A percentile compares a stretch with the other conserved stretches of the same genome.
phyloP scores from a whole-genome alignment of 2,797 vertebrate species.

The Uromys caudimaculatus region DNA sequence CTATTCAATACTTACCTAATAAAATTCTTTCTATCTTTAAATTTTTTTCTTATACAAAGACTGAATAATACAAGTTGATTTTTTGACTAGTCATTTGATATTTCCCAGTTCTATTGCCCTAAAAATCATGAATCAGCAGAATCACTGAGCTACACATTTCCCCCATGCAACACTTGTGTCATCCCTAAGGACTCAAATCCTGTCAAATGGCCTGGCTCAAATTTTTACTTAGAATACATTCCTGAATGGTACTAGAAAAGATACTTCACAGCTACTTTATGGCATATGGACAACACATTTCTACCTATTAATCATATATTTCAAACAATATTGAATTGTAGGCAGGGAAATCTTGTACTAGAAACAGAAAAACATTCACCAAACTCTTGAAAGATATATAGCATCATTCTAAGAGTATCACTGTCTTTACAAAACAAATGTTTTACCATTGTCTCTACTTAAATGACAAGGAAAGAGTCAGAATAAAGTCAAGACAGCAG shows the following conservation, averaged over 20 bases:
- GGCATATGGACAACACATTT: not conserved
- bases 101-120: not conserved
- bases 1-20: not conserved
- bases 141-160: not conserved
- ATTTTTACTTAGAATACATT: slow-evolving; percentile 36
- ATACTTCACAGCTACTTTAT: not conserved
- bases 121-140: not conserved
- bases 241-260: not conserved
- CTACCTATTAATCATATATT: slow-evolving; percentile 8
- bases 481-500: not conserved
- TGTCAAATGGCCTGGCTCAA: not conserved
- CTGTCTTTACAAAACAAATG: not conserved
- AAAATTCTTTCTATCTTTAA: slow-evolving; percentile 35
- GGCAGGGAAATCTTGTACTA: not conserved
- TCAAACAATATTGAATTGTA: not conserved
- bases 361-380: not conserved
- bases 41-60: slow-evolving; percentile 33
- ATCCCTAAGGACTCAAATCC: not conserved
- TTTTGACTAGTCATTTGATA: not conserved
- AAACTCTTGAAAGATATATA: not conserved
- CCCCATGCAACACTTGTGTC: not conserved
- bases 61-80: not conserved
- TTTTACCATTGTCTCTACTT: slow-evolving; percentile 4
- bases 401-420: slow-evolving; percentile 27
- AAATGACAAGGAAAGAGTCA: slow-evolving; percentile 10